Base-by-base conservation (phyloP, 2,797 vertebrate species). In the Echiichthys vipera region DNA sequence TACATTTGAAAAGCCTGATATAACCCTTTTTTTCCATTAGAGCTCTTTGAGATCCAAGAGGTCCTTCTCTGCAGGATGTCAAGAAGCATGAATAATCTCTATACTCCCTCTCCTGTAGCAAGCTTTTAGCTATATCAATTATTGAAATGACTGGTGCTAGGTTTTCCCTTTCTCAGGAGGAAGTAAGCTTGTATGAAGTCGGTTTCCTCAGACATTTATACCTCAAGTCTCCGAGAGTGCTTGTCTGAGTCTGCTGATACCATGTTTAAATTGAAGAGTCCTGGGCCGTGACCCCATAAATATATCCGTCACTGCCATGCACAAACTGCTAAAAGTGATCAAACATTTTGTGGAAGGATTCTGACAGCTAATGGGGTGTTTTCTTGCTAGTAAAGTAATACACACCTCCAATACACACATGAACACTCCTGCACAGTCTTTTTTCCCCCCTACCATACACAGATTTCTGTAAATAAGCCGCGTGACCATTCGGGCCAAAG, bases 61-160 rank as follows among this genome's bases (percentile, higher is more conserved):
- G 79, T 84, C 72, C 73, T 64, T 46, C 77, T 90, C 86, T 79
- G 78, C 82, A 82, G 74, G 83, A 88, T 83, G 85, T 86, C 89
- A 81, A 88, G 83, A 73, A 88, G 87, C 87, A 87, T 91, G 85
- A 90, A 87, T 91, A 91, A 90, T 85, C 90, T 80, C 77, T 51
- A 65, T 77, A 66, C 76, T 74, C 56, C 63, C 64, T 57, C 74
- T 84, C 65, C 80, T 79, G 73, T 74, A 65, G 69, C 80, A 77
- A 78, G 88, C 90, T 92, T 87, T 93, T 88, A 90, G 80, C 79
- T 49, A 61, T 82, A 88, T 93, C 79, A 92, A 92, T 92, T 77
- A 93, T 92, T 92, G 80, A 92, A 88, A 81, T 49, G 62, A 32
- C 55, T 68, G 27, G 43, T 47, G 67, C 82, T 69, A 65, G 20